Percentiles rank a stretch among this genome's conserved stretches.
Conservation (phyloP, 2,888 invertebrate species). For the Epsilonema sp. region DNA sequence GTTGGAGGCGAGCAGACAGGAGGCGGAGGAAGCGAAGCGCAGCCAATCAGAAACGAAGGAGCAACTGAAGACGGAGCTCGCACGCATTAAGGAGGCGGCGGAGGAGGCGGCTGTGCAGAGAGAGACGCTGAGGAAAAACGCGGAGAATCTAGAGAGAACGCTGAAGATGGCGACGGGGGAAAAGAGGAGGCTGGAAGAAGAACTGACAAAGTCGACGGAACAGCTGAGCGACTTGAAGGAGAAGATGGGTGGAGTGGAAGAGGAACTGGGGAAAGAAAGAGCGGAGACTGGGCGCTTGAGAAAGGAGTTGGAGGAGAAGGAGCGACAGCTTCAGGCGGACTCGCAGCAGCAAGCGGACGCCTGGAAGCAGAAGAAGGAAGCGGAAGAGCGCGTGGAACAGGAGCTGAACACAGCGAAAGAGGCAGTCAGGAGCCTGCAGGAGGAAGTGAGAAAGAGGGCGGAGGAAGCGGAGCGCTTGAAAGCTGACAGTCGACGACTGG, state of each 20-base stretch:
- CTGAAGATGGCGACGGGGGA: slow-evolving; percentile 10
- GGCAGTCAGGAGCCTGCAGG: neutral
- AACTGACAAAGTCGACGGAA: slow-evolving; percentile 14
- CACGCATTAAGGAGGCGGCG: neutral
- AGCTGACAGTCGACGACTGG: neutral
- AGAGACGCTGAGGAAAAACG: neutral
- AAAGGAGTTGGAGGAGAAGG: slow-evolving; percentile 11
- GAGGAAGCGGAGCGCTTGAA: neutral
- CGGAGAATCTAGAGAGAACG: no score
- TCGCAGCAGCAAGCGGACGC: neutral
- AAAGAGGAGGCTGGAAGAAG: slow-evolving; percentile 14
- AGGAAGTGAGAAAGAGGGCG: neutral
- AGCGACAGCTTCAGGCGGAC: neutral
- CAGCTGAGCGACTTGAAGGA: no score
- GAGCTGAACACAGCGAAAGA: no score
- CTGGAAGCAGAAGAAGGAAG: neutral
- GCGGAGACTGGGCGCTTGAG: neutral
- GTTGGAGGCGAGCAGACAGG: neutral
- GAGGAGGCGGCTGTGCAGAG: neutral
- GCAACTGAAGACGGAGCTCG: no score
- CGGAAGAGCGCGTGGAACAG: no score
- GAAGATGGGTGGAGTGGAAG: no score
- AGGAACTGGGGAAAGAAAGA: neutral
- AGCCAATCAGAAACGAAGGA: no score
- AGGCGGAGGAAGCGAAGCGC: neutral